Conservation (phyloP, 2,797 vertebrate species). For the Tragelaphus oryx region DNA sequence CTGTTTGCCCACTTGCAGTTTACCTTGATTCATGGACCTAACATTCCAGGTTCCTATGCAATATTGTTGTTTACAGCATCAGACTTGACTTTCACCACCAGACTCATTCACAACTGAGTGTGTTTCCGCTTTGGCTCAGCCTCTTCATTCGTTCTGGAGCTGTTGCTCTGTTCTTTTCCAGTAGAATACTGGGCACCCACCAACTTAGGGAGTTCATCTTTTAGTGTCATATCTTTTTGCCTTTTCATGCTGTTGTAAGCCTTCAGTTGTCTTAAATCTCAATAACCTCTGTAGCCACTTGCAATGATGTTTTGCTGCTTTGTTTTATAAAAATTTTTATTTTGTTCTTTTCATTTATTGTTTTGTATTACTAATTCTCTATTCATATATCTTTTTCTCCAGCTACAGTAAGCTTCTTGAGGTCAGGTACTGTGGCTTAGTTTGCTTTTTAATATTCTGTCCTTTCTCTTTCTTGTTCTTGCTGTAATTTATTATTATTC, state of each 20-base stretch:
- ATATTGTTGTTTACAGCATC: not conserved
- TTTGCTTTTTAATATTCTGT: not conserved
- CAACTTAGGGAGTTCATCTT: not conserved
- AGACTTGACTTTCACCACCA: not conserved
- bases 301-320: not conserved
- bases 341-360: not conserved
- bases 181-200: not conserved
- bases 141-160: not conserved
- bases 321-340: not conserved
- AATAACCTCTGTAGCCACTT: not conserved
- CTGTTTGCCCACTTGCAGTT: not conserved
- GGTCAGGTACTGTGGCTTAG: not conserved
- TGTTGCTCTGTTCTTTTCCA: not conserved
- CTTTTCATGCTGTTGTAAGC: not conserved
- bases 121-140: not conserved
- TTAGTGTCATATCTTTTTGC: not conserved
- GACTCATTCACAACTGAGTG: not conserved
- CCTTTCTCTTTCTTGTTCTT: not conserved
- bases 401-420: not conserved
- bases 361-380: not conserved
- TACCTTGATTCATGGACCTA: not conserved
- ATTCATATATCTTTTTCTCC: not conserved
- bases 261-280: not conserved
- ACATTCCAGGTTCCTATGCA: not conserved
- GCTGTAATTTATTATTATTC: not conserved